phyloP scores from a whole-genome alignment of 2,797 vertebrate species.

The Rhabdomys pumilio region DNA sequence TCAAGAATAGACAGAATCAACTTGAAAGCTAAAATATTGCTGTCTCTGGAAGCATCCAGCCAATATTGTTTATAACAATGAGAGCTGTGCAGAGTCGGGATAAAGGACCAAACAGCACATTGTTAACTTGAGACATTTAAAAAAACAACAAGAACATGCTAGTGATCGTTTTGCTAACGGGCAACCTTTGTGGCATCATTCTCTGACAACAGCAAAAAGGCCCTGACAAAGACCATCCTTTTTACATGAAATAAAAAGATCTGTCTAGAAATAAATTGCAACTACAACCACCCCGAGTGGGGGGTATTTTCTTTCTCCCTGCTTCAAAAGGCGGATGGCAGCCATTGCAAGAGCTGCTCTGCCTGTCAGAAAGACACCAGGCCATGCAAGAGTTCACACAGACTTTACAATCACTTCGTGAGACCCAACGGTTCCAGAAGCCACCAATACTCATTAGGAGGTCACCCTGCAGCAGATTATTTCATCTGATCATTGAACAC shows the following conservation, averaged over 20 bases:
- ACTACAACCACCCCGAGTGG: not conserved
- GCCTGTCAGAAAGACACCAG: not conserved
- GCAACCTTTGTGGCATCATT: conserved; percentile 21
- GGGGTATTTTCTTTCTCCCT: not conserved
- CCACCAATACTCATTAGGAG: not conserved
- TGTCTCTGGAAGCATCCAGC: conserved; percentile 46
- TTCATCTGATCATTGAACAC: not conserved
- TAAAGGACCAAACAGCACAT: not conserved
- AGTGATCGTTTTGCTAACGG: not conserved
- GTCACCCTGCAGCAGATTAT: not conserved
- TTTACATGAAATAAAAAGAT: conserved; percentile 61
- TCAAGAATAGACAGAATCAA: conserved; percentile 32
- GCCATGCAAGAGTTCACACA: not conserved
- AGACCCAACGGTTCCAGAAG: not conserved
- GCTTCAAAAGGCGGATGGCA: not conserved
- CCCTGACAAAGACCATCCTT: conserved; percentile 36
- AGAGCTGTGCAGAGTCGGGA: not conserved
- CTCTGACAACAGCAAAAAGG: conserved; percentile 40
- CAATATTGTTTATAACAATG: not conserved
- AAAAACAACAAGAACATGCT: not conserved
- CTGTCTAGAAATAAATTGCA: conserved; percentile 56
- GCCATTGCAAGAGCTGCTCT: not conserved
- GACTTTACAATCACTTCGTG: not conserved
- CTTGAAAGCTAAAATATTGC: conserved; percentile 50
- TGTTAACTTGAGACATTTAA: conserved; percentile 24